A percentile compares a stretch with the other conserved stretches of the same genome.
phyloP scores from a whole-genome alignment of 1,140 invertebrate genomes.

The Drosophila obscura region DNA sequence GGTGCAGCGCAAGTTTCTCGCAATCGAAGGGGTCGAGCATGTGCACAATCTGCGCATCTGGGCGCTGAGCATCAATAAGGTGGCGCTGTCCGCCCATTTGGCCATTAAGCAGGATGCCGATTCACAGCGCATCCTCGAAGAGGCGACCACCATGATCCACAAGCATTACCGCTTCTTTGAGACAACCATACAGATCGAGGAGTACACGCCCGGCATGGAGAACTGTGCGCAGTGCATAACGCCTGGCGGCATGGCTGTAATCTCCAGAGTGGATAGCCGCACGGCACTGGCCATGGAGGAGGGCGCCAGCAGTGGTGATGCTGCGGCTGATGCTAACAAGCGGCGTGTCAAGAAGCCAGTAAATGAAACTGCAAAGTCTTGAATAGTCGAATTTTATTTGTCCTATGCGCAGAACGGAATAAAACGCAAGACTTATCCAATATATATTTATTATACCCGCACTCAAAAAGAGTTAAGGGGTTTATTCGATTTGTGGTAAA shows the following conservation, averaged over 20 bases:
- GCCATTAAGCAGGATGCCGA: conserved; percentile 92
- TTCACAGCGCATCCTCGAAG: conserved; percentile 91
- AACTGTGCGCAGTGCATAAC: conserved; percentile 92
- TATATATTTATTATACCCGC: too few relatives aligned
- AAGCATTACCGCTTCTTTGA: conserved; percentile 96
- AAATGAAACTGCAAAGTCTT: conserved; percentile 2
- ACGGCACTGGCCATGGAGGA: conserved; percentile 14
- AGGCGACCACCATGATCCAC: conserved; percentile 92
- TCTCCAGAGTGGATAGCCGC: background rate
- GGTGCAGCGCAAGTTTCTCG: conserved; percentile 88
- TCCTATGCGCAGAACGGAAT: background rate
- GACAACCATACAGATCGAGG: conserved; percentile 98
- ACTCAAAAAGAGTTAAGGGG: too few relatives aligned
- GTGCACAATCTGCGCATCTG: conserved; percentile 98
- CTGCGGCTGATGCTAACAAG: background rate
- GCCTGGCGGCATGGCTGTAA: background rate
- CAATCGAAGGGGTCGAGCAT: conserved; percentile 93
- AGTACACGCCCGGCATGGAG: conserved; percentile 95
- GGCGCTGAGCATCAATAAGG: conserved; percentile 97
- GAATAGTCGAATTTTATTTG: background rate
- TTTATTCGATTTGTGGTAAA: too few relatives aligned
- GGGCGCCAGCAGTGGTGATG: background rate
- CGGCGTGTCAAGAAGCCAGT: background rate
- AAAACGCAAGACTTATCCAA: background rate
- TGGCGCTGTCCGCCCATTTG: conserved; percentile 95